Conservation (phyloP, 2,888 invertebrate genomes). For the Apamea epomidion region DNA sequence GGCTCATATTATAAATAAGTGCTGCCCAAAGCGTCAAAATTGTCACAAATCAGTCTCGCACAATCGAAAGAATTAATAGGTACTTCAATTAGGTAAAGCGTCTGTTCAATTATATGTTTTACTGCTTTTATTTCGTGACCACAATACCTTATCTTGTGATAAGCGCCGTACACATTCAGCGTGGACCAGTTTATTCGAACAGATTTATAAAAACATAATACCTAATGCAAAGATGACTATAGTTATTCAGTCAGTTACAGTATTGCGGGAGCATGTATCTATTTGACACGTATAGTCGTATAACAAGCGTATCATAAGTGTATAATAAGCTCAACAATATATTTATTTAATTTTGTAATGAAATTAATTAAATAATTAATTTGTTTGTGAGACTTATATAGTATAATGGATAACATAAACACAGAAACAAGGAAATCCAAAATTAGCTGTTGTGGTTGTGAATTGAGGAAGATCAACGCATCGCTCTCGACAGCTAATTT, state of each 20-base stretch:
- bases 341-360: background rate
- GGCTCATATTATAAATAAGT: background rate
- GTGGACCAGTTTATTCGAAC: slow-evolving; percentile 4
- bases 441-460: slow-evolving; percentile 48
- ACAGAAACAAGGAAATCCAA: slow-evolving; percentile 37
- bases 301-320: background rate
- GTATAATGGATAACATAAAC: slow-evolving; percentile 39
- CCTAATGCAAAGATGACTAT: background rate
- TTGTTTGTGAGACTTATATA: background rate
- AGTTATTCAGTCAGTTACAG: background rate
- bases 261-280: background rate
- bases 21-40: background rate
- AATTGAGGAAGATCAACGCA: slow-evolving; percentile 63
- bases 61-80: background rate
- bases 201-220: background rate
- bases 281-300: background rate
- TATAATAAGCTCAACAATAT: background rate
- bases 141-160: slow-evolving; percentile 3
- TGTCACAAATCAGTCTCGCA: background rate
- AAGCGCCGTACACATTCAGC: background rate
- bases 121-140: background rate
- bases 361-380: background rate
- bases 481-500: slow-evolving; percentile 50
- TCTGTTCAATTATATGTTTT: no score
- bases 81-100: no score